Base-by-base conservation (phyloP, 2,888 invertebrate species). In the Cryptocheilus praepositus region DNA sequence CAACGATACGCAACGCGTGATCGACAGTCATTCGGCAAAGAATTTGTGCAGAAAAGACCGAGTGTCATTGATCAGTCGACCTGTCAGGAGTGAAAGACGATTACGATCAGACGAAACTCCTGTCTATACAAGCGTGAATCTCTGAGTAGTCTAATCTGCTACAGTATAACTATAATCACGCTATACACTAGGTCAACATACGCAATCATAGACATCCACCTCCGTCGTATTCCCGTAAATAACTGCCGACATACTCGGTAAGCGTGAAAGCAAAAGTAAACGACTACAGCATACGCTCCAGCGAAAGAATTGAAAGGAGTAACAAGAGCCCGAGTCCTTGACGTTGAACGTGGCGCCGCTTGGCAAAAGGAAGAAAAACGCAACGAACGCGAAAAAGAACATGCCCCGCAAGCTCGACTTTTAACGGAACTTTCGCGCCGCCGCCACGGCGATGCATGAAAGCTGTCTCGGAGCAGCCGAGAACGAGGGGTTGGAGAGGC, bases 321-420 rank as follows among this genome's bases (percentile, higher is more conserved):
- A 49, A n/a, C 43, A 67, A 49, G 49, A 11, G 5, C 16, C 4
- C 11, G 36, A 36, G 36, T 36, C 36, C 36, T 36, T 36, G 36
- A 36, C 36, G 36, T 36, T 36, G 36, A 36, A 36, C 36, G 36
- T 36, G 36, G 36, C 36, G 36, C 36, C 11, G 13, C 5, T 25
- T 11, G 36, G 13, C 3, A 36, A 36, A 36, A 36, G 36, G 36
- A 36, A 36, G 36, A 36, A 11, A 36, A 11, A 11, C 4, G 36
- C 7, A 11, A 11, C 3, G 11, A 11, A 7, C 36, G 36, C 4
- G 76, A 67, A 73, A 70, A 53, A 44, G 61, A 59, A 49, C 28
- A 60, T 22, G 21, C 7, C 28, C 8, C 28, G 19, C 36, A 11
- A 36, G 36, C 36, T 11, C 36, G 36, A 36, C 36, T 36, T 36